Conservation (phyloP, 2,113 vertebrate species). For the Cardinalis cardinalis region DNA sequence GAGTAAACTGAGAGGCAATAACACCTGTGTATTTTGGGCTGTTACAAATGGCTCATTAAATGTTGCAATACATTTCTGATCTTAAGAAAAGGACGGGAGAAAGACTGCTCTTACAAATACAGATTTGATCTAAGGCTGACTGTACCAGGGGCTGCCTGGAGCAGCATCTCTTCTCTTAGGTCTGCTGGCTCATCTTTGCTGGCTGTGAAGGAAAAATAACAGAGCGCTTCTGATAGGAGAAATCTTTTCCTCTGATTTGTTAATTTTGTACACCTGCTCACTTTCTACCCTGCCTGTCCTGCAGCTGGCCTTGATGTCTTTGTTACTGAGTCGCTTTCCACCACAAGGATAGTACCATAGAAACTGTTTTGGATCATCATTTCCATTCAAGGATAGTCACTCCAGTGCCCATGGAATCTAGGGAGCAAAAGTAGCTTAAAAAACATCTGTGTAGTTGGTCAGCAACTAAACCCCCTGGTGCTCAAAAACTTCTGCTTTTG, state of each 20-base stretch:
- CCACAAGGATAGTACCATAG: neutral
- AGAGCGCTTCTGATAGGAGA: neutral
- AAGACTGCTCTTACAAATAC: neutral
- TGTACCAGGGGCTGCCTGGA: neutral
- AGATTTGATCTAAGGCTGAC: slow-evolving; percentile 4
- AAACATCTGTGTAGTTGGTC: neutral
- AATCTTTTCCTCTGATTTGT: neutral
- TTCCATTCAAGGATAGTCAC: neutral
- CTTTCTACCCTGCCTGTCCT: neutral
- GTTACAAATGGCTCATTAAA: neutral
- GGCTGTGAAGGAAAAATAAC: slow-evolving; percentile 8
- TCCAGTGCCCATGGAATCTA: neutral
- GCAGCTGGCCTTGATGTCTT: neutral
- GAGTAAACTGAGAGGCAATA: neutral
- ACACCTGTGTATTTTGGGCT: neutral
- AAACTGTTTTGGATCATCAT: neutral
- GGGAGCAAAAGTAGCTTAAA: neutral
- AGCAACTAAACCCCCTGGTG: neutral
- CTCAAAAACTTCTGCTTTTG: neutral
- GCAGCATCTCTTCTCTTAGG: neutral
- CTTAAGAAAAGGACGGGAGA: neutral
- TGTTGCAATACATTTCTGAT: neutral
- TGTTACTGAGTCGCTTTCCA: neutral
- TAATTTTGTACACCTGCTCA: neutral
- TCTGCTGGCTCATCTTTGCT: neutral